A percentile compares a stretch with the other conserved stretches of the same genome.
phyloP scores from a whole-genome alignment of 2,113 vertebrate species.

The Zingel zingel region DNA sequence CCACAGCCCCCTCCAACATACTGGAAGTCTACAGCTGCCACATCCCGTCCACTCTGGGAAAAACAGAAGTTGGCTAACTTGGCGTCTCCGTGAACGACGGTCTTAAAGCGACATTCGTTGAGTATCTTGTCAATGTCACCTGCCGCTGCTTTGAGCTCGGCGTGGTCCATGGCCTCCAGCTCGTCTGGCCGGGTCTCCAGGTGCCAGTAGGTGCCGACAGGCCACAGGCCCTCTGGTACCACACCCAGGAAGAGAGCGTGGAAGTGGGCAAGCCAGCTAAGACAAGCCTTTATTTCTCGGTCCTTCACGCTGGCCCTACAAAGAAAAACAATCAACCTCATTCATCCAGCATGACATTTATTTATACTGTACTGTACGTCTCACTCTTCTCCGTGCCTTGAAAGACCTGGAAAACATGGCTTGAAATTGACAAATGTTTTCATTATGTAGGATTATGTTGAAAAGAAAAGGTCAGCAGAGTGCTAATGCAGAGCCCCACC shows the following conservation, averaged over 20 bases:
- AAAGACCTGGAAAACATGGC: background rate
- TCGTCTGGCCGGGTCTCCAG: constrained; percentile 85
- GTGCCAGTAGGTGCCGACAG: constrained; percentile 86
- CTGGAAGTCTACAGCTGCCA: constrained; percentile 86
- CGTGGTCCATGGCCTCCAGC: constrained; percentile 80
- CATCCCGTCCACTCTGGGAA: constrained; percentile 61
- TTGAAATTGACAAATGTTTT: background rate
- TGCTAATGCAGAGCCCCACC: background rate
- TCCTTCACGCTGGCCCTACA: constrained; percentile 74
- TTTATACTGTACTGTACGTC: background rate
- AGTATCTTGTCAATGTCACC: constrained; percentile 76
- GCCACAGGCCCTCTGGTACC: constrained; percentile 79
- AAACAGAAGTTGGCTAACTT: constrained; percentile 88
- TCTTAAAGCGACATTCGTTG: constrained; percentile 79
- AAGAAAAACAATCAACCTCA: background rate
- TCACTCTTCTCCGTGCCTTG: background rate
- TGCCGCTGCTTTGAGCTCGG: constrained; percentile 78
- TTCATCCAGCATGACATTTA: background rate
- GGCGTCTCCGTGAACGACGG: constrained; percentile 84
- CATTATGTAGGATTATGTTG: background rate
- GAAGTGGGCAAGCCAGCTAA: constrained; percentile 85
- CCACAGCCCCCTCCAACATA: constrained; percentile 86
- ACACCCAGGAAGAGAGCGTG: constrained; percentile 81
- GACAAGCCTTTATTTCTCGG: constrained; percentile 77
- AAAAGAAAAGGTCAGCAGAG: background rate